A percentile compares a stretch with the other conserved stretches of the same genome.
Evolutionary conservation across 2,888 invertebrate genomes (phyloP).

Genomic region (Trichogramma evanescens): DNA sequence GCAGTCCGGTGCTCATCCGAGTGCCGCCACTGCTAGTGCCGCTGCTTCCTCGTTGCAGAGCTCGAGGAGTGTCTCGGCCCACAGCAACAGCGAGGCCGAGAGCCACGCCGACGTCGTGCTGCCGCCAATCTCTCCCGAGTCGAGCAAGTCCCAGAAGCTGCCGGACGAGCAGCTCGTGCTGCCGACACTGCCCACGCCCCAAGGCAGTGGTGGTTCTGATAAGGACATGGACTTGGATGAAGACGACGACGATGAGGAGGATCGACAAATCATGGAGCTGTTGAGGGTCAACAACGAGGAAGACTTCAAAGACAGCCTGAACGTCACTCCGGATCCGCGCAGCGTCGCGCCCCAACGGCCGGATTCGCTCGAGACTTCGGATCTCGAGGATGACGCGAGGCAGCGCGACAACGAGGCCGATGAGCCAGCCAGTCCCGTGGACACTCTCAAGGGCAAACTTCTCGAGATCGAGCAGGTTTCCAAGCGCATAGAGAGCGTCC

Average conservation of each 20-base stretch:
- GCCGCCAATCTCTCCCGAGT: constrained; percentile 38
- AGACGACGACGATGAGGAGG: background rate
- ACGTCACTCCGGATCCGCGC: constrained; percentile 32
- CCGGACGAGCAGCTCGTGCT: constrained; percentile 30
- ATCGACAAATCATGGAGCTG: background rate
- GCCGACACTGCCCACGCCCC: constrained; percentile 31
- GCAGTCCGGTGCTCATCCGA: background rate
- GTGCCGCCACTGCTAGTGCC: background rate
- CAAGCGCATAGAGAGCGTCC: constrained; percentile 27
- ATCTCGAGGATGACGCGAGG: constrained; percentile 19
- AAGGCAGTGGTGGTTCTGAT: constrained; percentile 15
- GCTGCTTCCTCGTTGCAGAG: constrained; percentile 5
- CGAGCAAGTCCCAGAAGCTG: constrained; percentile 27
- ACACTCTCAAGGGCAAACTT: constrained; percentile 27
- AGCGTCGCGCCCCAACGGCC: constrained; percentile 26
- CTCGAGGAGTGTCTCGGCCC: constrained; percentile 25
- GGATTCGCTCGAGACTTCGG: constrained; percentile 31
- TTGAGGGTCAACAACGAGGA: constrained; percentile 19
- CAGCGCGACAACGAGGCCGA: constrained; percentile 5
- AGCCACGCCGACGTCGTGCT: constrained; percentile 26
- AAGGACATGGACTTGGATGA: constrained; percentile 1
- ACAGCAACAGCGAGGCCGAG: constrained; percentile 23
- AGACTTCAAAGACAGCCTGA: constrained; percentile 51
- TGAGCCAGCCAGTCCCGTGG: constrained; percentile 8
- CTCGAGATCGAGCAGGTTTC: constrained; percentile 30